These are phyloP conservation scores for Halcyon chelicuti DNA, from an alignment of 2,797 vertebrate species.

Conservation along the genomic window DNA sequence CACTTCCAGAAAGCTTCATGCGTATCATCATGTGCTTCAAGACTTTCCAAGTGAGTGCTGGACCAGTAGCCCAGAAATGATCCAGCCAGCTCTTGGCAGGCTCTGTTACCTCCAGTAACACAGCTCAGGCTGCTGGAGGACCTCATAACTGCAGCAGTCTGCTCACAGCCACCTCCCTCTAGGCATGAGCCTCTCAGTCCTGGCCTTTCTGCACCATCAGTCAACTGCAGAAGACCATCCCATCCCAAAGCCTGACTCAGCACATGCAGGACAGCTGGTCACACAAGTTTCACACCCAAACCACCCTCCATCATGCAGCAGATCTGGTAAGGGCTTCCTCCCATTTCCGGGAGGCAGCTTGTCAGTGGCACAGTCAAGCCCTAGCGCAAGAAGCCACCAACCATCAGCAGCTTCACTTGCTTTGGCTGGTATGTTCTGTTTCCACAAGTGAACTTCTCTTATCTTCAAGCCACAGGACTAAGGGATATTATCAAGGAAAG, in stretches of 20 bases:
- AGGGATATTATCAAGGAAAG: not conserved
- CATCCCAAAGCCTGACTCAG: accelerated
- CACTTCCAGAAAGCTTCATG: not conserved
- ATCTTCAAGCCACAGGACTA: not conserved
- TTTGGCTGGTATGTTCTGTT: accelerated
- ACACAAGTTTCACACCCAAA: accelerated
- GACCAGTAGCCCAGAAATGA: not conserved
- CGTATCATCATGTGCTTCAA: accelerated
- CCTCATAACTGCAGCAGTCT: not conserved
- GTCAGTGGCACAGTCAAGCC: not conserved
- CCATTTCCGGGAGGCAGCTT: not conserved
- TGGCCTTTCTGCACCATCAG: not conserved
- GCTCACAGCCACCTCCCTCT: not conserved
- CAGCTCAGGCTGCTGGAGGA: not conserved
- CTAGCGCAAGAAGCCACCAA: not conserved
- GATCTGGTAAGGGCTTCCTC: not conserved
- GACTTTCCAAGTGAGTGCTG: not conserved
- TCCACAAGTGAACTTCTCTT: not conserved
- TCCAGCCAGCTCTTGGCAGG: not conserved
- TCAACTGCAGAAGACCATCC: not conserved
- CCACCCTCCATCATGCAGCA: not conserved
- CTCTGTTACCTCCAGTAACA: not conserved
- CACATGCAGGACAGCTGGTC: not conserved
- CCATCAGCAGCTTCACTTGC: not conserved
- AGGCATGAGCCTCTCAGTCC: not conserved